Evolutionary conservation across 37 sponge, comb jelly and placozoan genomes (phyloP), one percentile per base, ranked within the genome.

Genomic region (Ianthella basta): DNA sequence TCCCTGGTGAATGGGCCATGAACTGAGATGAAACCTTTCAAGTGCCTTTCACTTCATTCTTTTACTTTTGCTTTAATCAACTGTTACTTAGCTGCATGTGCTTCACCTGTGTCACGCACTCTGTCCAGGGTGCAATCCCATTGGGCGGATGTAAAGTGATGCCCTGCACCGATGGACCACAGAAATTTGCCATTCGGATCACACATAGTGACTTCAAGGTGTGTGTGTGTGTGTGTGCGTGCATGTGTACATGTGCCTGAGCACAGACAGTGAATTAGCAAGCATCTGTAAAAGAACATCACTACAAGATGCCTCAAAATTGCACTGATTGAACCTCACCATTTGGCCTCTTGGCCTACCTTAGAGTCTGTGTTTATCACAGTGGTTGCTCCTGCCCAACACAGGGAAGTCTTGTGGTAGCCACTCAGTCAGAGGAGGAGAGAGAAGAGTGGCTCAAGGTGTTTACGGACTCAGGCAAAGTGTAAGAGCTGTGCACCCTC

Each of bases 71-170:
- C n/a, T n/a, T n/a, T n/a, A n/a, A n/a, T n/a, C n/a, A n/a, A n/a
- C n/a, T n/a, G n/a, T n/a, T n/a, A n/a, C n/a, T n/a, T n/a, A n/a
- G n/a, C n/a, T n/a, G n/a, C n/a, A n/a, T n/a, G n/a, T n/a, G n/a
- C n/a, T n/a, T n/a, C n/a, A n/a, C n/a, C 50, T 44, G 50, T 44
- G 50, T 44, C 8, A 44, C 8, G 50, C 8, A 8, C 8, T 10
- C 50, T 19, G 15, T 67, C 5, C 79, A 97, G 95, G 99, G 99
- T 21, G 99, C 96, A 55, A 95, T 98, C 27, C 99, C 99, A 0
- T 70, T 98, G 63, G 99, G 91, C 18, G 92, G 92, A 25, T 96
- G 97, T 79, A 83, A 70, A 33, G 93, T 98, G 37, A 88, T 87
- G 77, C 72, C 88, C 59, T 69, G 63, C 4, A 87, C 67, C 15